A percentile compares a stretch with the other conserved stretches of the same genome.
These are phyloP conservation scores for Tanytarsus gracilentus DNA, from an alignment of 2,888 invertebrate species.

Conservation along the genomic window DNA sequence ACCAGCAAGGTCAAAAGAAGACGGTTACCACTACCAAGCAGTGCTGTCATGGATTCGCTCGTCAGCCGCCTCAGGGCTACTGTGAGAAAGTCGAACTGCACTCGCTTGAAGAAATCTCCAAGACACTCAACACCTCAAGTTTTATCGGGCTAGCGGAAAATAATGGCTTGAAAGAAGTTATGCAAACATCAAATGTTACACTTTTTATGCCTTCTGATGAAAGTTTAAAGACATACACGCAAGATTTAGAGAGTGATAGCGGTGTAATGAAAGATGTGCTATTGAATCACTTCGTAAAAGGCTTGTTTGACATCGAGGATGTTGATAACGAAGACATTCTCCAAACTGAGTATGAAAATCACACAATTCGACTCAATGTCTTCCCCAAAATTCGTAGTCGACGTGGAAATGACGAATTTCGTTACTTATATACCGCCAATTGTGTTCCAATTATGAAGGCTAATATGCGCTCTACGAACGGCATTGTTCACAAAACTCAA, in stretches of 20 bases:
- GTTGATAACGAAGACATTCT: constrained; percentile 50
- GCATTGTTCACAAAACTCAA: constrained; percentile 55
- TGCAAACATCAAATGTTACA: constrained; percentile 51
- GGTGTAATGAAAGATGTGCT: constrained; percentile 46
- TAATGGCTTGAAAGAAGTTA: constrained; percentile 45
- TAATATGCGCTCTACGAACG: constrained; percentile 56
- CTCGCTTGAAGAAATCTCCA: constrained; percentile 48
- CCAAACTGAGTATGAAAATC: constrained; percentile 37
- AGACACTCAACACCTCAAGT: constrained; percentile 50
- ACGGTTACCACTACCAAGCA: constrained; percentile 54
- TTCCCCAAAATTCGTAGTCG: constrained; percentile 30
- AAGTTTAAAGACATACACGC: constrained; percentile 50
- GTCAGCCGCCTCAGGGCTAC: constrained; percentile 41
- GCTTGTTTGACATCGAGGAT: constrained; percentile 49
- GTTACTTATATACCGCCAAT: constrained; percentile 51
- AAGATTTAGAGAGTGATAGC: constrained; percentile 48
- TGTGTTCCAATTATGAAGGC: constrained; percentile 53
- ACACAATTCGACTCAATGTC: constrained; percentile 41
- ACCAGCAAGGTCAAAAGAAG: constrained; percentile 51
- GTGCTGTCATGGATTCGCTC: constrained; percentile 58
- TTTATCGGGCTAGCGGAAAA: constrained; percentile 49
- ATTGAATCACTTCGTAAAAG: constrained; percentile 50
- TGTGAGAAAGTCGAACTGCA: constrained; percentile 51
- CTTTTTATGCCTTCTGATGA: constrained; percentile 54
- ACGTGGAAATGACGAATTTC: constrained; percentile 35